Evolutionary conservation across 2,113 vertebrate genomes (phyloP).

Genomic region (Protobothrops mucrosquamatus): DNA sequence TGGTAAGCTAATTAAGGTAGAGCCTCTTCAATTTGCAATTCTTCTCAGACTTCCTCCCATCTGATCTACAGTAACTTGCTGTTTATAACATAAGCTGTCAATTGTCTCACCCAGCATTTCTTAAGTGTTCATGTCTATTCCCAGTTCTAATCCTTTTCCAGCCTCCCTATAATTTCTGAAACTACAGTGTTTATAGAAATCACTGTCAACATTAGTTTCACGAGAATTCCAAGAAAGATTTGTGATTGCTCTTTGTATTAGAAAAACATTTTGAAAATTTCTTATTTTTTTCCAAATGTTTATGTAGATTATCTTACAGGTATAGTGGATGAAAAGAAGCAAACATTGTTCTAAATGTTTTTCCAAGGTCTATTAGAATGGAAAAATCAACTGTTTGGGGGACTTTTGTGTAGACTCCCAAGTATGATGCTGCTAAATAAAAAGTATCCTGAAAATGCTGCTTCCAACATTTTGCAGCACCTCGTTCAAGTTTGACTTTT

Average conservation of each 20-base stretch:
- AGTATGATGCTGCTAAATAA: not conserved
- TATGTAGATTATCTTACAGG: not conserved
- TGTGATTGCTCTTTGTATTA: not conserved
- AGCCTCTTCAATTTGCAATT: not conserved
- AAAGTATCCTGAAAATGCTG: not conserved
- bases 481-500: not conserved
- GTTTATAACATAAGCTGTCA: not conserved
- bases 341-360: not conserved
- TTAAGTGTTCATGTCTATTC: not conserved
- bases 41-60: not conserved
- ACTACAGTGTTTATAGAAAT: not conserved
- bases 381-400: not conserved
- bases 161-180: not conserved
- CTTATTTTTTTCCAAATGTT: not conserved
- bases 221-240: not conserved
- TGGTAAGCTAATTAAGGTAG: not conserved
- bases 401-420: not conserved
- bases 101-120: not conserved
- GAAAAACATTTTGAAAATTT: not conserved
- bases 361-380: not conserved
- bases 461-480: not conserved
- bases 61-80: not conserved
- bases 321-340: not conserved
- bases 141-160: not conserved
- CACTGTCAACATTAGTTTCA: not conserved